A percentile compares a stretch with the other conserved stretches of the same genome.
These are phyloP conservation scores for Zaprionus kolodkinae DNA, from an alignment of 1,140 invertebrate species.

Conservation along the genomic window DNA sequence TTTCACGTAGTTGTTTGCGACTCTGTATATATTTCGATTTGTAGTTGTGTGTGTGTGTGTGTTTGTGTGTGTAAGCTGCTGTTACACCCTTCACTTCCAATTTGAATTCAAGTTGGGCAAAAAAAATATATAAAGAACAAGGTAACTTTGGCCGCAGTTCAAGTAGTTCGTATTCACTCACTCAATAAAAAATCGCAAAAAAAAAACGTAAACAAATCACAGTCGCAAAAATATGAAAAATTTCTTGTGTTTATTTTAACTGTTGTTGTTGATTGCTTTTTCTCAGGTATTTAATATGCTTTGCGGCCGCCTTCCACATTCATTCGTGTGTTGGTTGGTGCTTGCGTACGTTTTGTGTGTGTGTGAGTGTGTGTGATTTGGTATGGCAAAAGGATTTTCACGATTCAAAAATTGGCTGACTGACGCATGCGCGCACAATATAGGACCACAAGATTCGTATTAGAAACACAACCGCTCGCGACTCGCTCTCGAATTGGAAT, in stretches of 20 bases:
- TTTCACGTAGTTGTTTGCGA: constrained; percentile 12
- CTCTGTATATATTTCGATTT: constrained; percentile 10
- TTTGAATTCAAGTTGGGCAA: constrained; percentile 50
- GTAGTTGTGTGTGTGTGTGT: constrained; percentile 27
- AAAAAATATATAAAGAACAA: constrained; percentile 29
- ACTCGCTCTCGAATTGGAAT: constrained; percentile 71
- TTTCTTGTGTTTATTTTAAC: constrained; percentile 33
- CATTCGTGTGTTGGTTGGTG: constrained; percentile 16
- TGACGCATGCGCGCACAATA: constrained; percentile 56
- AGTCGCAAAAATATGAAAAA: constrained; percentile 51
- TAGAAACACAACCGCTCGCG: constrained; percentile 65
- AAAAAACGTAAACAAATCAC: constrained; percentile 80
- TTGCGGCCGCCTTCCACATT: constrained; percentile 34
- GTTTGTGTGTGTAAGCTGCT: constrained; percentile 54
- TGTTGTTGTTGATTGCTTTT: constrained; percentile 42
- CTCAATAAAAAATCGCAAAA: constrained; percentile 66
- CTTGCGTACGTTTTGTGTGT: constrained; percentile 16
- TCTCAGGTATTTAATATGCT: constrained; percentile 56
- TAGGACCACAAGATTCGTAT: constrained; percentile 43
- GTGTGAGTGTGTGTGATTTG: constrained; percentile 15
- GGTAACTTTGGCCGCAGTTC: constrained; percentile 37
- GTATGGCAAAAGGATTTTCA: constrained; percentile 64
- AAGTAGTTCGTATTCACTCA: constrained; percentile 59
- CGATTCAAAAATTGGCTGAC: constrained; percentile 48
- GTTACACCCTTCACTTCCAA: constrained; percentile 77